Evolutionary conservation across 2,888 invertebrate genomes (phyloP).

Genomic region (Allacma fusca): DNA sequence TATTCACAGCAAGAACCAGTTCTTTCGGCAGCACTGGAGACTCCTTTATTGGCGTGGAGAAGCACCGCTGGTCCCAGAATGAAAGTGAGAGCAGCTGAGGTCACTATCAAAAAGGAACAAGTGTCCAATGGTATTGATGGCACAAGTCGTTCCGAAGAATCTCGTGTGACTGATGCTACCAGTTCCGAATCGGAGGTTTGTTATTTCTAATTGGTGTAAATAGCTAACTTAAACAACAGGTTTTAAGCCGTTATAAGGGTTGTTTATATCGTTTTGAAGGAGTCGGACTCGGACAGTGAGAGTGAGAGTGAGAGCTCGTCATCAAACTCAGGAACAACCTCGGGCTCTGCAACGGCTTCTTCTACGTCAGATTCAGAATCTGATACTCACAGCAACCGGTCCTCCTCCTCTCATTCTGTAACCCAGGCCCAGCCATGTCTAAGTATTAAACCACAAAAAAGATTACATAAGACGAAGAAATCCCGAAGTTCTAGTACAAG

Average conservation of each 20-base stretch:
- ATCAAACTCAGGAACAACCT: constrained; percentile 46
- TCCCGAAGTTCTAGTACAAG: constrained; percentile 49
- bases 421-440: neutral
- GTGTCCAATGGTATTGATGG: constrained; percentile 54
- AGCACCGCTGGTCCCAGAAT: constrained; percentile 50
- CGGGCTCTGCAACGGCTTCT: constrained; percentile 49
- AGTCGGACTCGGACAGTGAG: constrained; percentile 65
- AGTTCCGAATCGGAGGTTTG: constrained; percentile 49
- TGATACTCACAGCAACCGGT: constrained; percentile 52
- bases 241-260: no score
- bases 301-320: constrained; percentile 51
- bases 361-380: constrained; percentile 56
- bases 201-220: neutral
- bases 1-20: constrained; percentile 36
- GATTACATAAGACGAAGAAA: constrained; percentile 31
- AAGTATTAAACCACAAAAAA: neutral
- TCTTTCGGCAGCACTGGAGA: constrained; percentile 36
- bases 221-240: no score
- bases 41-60: constrained; percentile 55
- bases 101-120: constrained; percentile 50
- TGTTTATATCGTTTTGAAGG: no score
- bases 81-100: constrained; percentile 39
- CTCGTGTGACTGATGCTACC: constrained; percentile 52
- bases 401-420: constrained; percentile 52
- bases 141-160: constrained; percentile 55